A percentile compares a stretch with the other conserved stretches of the same genome.
phyloP scores from a whole-genome alignment of 2,797 vertebrate species.

The Oreortyx pictus region DNA sequence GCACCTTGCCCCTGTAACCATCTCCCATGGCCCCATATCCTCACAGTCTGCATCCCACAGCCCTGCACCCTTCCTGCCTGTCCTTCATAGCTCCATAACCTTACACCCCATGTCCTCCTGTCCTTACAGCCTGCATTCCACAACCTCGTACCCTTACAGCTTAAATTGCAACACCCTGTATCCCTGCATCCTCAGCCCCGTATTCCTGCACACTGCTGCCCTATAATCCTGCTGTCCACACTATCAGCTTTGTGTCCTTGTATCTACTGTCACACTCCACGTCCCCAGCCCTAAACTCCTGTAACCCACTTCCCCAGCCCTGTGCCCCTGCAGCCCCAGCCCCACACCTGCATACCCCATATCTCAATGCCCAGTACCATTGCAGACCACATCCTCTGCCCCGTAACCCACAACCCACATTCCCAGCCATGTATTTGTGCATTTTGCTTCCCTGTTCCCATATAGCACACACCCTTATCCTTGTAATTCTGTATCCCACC shows the following conservation, averaged over 20 bases:
- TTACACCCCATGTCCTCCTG: neutral
- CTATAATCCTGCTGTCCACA: neutral
- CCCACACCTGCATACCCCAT: neutral
- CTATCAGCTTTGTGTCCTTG: neutral
- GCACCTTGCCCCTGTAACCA: neutral
- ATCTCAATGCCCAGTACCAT: neutral
- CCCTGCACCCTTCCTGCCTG: neutral
- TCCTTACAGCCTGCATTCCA: neutral
- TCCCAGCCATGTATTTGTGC: neutral
- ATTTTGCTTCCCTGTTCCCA: too few relatives aligned
- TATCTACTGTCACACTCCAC: neutral
- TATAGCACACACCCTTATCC: neutral
- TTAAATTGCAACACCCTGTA: rapidly evolving
- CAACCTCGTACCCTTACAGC: neutral
- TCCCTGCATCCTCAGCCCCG: rapidly evolving
- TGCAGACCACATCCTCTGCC: neutral
- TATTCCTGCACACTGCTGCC: neutral
- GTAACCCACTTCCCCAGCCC: neutral
- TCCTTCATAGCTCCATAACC: neutral
- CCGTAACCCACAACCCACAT: rapidly evolving
- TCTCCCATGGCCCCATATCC: neutral
- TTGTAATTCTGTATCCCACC: neutral
- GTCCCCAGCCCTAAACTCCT: neutral
- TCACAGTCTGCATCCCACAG: neutral
- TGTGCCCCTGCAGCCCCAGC: rapidly evolving